Conservation (phyloP, 2,113 vertebrate genomes). For the Arothron firmamentum region DNA sequence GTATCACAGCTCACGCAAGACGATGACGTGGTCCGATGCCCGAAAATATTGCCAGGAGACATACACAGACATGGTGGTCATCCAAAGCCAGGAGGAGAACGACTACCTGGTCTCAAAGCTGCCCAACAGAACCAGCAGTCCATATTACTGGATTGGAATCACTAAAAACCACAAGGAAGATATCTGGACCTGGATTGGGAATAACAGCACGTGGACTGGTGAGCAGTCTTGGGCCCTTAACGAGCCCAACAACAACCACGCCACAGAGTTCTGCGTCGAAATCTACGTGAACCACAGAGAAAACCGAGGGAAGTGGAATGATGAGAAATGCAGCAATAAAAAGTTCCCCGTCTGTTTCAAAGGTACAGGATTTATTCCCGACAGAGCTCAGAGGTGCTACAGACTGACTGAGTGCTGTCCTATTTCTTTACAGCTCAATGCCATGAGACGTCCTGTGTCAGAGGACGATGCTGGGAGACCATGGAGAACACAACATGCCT, state of each 20-base stretch:
- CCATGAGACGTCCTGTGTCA: constrained; percentile 34
- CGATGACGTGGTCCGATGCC: constrained; percentile 74
- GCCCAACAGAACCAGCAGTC: constrained; percentile 1
- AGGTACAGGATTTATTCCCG: constrained; percentile 20
- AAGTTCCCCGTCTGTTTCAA: constrained; percentile 71
- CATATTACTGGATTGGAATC: constrained; percentile 90
- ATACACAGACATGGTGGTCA: constrained; percentile 82
- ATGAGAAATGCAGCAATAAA: constrained; percentile 70
- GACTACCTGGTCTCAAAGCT: constrained; percentile 72
- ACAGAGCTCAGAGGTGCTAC: not conserved
- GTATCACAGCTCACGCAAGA: constrained; percentile 49
- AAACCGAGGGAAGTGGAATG: constrained; percentile 82
- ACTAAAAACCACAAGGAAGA: constrained; percentile 54
- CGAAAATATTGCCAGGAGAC: constrained; percentile 71
- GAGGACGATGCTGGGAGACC: constrained; percentile 57
- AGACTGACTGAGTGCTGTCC: not conserved
- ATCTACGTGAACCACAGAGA: constrained; percentile 73
- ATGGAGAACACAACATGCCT: constrained; percentile 52
- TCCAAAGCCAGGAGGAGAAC: constrained; percentile 83
- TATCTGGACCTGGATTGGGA: constrained; percentile 86
- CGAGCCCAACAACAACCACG: constrained; percentile 84
- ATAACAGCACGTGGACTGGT: constrained; percentile 68
- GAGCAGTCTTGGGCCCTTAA: constrained; percentile 77
- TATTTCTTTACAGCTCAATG: constrained; percentile 60
- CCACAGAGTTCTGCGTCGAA: constrained; percentile 85